Conservation (phyloP, 2,888 invertebrate genomes). For the Lasius platythorax region DNA sequence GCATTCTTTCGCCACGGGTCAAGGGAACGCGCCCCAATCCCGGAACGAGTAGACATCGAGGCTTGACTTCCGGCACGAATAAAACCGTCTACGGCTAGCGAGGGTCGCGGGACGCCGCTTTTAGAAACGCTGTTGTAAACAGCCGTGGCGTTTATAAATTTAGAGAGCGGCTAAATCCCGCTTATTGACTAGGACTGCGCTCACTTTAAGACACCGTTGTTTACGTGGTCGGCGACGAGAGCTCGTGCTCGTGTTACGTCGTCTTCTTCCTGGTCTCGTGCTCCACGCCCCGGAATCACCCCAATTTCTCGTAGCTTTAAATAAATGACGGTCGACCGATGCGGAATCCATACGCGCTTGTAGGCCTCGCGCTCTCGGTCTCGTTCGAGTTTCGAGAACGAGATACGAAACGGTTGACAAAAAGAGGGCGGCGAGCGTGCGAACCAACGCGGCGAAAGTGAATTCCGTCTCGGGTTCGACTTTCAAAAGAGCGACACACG, state of each 20-base stretch:
- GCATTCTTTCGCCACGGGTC: conserved; percentile 40
- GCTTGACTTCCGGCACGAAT: conserved; percentile 69
- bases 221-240: conserved; percentile 44
- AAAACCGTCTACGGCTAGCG: conserved; percentile 70
- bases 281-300: neutral
- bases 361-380: conserved; percentile 33
- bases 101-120: conserved; percentile 58
- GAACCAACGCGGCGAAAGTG: conserved; percentile 77
- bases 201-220: conserved; percentile 54
- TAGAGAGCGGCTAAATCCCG: conserved; percentile 62
- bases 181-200: conserved; percentile 63
- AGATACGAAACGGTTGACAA: conserved; percentile 75
- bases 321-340: neutral
- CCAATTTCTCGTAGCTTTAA: conserved; percentile 40
- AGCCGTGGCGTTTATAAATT: conserved; percentile 66
- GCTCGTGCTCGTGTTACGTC: neutral
- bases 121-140: conserved; percentile 71
- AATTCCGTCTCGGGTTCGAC: conserved; percentile 72
- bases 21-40: conserved; percentile 55
- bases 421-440: conserved; percentile 77
- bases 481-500: conserved; percentile 68
- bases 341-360: conserved; percentile 36
- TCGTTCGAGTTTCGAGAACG: conserved; percentile 68
- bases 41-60: conserved; percentile 58
- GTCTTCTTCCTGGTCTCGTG: conserved; percentile 1